Evolutionary conservation across 2,888 invertebrate genomes (phyloP), one percentile per base, ranked within the genome.

Genomic region (Autographa pulchrina): DNA sequence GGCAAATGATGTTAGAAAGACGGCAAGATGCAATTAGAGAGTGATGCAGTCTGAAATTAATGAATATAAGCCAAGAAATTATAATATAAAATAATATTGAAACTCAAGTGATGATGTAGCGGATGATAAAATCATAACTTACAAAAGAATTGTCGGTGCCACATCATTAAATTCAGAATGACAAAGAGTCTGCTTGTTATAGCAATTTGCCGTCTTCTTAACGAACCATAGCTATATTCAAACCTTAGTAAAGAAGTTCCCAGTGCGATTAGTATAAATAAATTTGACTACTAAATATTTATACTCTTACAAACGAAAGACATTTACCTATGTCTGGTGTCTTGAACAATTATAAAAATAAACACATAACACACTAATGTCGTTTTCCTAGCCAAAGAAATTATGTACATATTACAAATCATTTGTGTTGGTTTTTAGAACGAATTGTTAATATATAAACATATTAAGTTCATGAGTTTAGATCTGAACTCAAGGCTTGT

Each of bases 21-120:
- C 96, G 96, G 96, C 96, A 96, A 95, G 94, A 94, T 95, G 96
- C 95, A 92, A 93, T 93, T 90, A 92, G 90, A 92, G 85, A 91
- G 89, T 89, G 91, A 92, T 91, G 92, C 88, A 88, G 85, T 92
- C 92, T 92, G 89, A 94, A 94, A 95, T 91, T 88, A 92, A 94
- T 92, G 91, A 89, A 90, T 90, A 88, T 88, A 92, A 92, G 91
- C 92, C 85, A 91, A 87, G 86, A 92, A 92, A 93, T 88, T 82
- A 92, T 87, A 91, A 91, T 81, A 91, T 91, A 91, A 85, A 91
- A 92, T 74, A 86, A 80, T 86, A 89, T 80, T 90, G 89, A 88
- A 91, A 92, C 86, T 91, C 81, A 89, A 87, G 83, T 87, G 89
- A 92, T 92, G 92, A 94, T 94, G 94, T 85, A 93, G 93, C 92